Base-by-base conservation (phyloP, 2,888 invertebrate genomes). In the Lycaena phlaeas region DNA sequence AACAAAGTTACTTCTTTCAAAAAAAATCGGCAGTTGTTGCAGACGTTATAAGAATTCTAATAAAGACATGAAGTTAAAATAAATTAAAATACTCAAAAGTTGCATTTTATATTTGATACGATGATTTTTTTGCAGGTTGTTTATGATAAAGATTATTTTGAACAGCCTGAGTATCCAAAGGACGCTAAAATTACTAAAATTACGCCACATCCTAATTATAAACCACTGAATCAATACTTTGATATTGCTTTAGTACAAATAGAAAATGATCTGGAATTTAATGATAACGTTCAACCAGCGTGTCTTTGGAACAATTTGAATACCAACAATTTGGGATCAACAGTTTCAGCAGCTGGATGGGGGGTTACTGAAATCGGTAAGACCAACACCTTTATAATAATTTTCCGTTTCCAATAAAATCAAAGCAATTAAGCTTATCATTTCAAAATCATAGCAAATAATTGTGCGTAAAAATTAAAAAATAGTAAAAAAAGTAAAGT, bases 241-340 rank as follows among this genome's bases (percentile, higher is more conserved):
- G 61, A 61, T 28, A 53, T 60, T 12, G 61, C 61, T 1, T 40
- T 61, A 1, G 40, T 60, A 4, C 50, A 57, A 44, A 30, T 61
- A n/a, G 34, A 51, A 27, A 31, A 34, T 4, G 41, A 48, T 1
- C 47, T 54, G 3, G 4, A 10, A 1, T 56, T 59, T 30, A 18
- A 36, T 4, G 42, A 40, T 15, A 15, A 41, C 2, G 39, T 57
- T 2, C 52, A 50, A 14, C 61, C 62, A 1, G 53, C 58, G 9
- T 62, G 61, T 40, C 43, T 62, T 3, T 56, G 57, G 53, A 40
- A 36, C 1, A 28, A 40, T 6, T 26, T 22, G 3, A 49, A 52
- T 10, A 49, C 50, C 2, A 45, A 43, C 4, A 25, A 40, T 2
- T 28, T 44, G 1, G 46, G 40, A 1, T 48, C 39, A 6, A 15